Evolutionary conservation across 1,140 invertebrate species (phyloP), one percentile per base, ranked within the genome.

Genomic region (Macrocentrus cingulum): DNA sequence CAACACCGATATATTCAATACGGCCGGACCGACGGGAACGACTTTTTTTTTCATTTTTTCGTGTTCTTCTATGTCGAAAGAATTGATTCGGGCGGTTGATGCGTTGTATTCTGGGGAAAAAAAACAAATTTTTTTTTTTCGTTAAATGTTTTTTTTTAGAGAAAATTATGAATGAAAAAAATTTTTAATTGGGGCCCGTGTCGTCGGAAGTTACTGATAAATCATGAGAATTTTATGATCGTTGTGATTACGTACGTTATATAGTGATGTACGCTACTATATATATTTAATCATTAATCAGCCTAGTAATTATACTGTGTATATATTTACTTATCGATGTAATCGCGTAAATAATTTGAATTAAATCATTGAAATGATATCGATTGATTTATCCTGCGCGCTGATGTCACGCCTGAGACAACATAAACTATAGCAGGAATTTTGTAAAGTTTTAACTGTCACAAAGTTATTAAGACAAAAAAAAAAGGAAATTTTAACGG

Each of bases 281-380:
- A n/a, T n/a, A n/a, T n/a, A n/a, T 76, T 77, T 80, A 79, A 80
- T 72, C 75, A 72, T 67, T 72, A 72, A 80, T 63, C 73, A 70
- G 69, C 57, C 72, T 76, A 76, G 72, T 70, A 70, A 69, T 63
- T 65, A 67, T 75, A 39, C 13, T 69, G n/a, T 80, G 74, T 74
- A 78, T 79, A 72, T 71, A 76, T 71, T 68, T 63, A 68, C 69
- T 78, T 68, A 72, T 15, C 36, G 13, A 39, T 39, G 36, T 39
- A 39, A n/a, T 39, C 36, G 36, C 13, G 36, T 11, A 39, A 39
- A n/a, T 39, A 4, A 13, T 39, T 15, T 39, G 3, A 39, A 39
- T 39, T 3, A 39, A 39, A 39, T 29, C 36, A 39, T n/a, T 39
- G 36, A 39, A 39, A 39, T n/a, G n/a, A n/a, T 39, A 39, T 39